Percentiles rank a stretch among this genome's conserved stretches.
phyloP scores from a whole-genome alignment of 2,888 invertebrate genomes.

The Synanthedon vespiformis region DNA sequence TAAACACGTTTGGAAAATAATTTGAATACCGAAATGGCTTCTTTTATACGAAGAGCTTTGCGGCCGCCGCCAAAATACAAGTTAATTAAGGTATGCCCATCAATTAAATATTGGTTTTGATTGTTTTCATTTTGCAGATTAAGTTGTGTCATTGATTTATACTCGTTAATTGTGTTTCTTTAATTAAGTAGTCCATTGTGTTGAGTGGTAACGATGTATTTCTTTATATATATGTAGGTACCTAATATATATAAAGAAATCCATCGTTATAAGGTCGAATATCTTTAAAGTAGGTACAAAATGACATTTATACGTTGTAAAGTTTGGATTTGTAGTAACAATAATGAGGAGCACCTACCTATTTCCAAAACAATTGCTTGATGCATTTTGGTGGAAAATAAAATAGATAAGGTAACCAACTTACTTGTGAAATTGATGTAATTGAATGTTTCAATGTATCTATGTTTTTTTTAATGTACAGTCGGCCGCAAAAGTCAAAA shows the following conservation, averaged over 20 bases:
- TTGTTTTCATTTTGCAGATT: constrained; percentile 58
- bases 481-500: too few species aligned
- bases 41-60: constrained; percentile 56
- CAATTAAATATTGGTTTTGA: constrained; percentile 67
- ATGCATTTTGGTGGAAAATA: too few species aligned
- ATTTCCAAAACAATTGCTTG: too few species aligned
- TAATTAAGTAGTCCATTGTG: constrained; percentile 36
- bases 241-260: too few species aligned
- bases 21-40: constrained; percentile 70
- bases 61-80: constrained; percentile 56
- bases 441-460: too few species aligned
- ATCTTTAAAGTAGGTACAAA: background rate
- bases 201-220: constrained; percentile 8
- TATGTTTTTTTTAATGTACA: too few species aligned
- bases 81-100: constrained; percentile 69
- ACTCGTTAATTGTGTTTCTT: constrained; percentile 28
- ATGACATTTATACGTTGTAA: too few species aligned
- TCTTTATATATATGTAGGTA: background rate
- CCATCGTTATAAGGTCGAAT: background rate
- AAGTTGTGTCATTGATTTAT: constrained; percentile 50
- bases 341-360: too few species aligned
- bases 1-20: constrained; percentile 66
- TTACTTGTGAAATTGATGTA: too few species aligned
- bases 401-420: too few species aligned
- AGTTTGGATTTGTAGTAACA: too few species aligned